Base-by-base conservation (phyloP, 2,888 invertebrate genomes). In the Drosophila nigritarsus region DNA sequence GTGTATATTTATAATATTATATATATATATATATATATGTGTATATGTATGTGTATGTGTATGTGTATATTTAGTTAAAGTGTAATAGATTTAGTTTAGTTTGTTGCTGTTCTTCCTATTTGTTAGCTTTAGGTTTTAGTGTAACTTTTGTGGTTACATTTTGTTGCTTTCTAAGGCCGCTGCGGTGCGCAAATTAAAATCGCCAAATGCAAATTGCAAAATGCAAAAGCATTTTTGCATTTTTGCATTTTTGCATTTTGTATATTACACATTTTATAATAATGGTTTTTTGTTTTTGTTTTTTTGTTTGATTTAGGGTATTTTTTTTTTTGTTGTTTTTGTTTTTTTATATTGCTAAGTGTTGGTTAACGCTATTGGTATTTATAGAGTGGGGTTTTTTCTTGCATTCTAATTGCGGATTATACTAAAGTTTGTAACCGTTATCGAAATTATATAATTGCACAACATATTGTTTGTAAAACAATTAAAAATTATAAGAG, bases 401-500 rank as follows among this genome's bases (percentile, higher is more conserved):
- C 40, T 20, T 45, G 51, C 64, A 20, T 54, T 36, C 34, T 24
- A n/a, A 45, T 62, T 58, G 59, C 40, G 48, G 53, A 48, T 59
- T 72, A 72, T 73, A 73, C 78, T 73, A 76, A 36, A 36, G 48
- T 65, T 73, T 65, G 70, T 75, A 75, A 72, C 58, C 60, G 62
- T 67, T 65, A 63, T 76, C 58, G 56, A 75, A 74, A 74, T 78
- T 3, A 56, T 55, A 56, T 79, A 83, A 85, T 94, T 94, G 93
- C 89, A 87, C 89, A 89, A 89, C 84, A 76, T 69, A 54, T 63
- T 18, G 58, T 55, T 69, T 63, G 32, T 53, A 24, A 54, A 36
- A 54, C 36, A 54, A 27, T 36, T 18, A 36, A 62, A 66, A 53
- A 62, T 42, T 55, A 50, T 29, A 55, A 71, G 24, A 54, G 54